phyloP scores from a whole-genome alignment of 2,113 vertebrate genomes.

The Saccopteryx bilineata region DNA sequence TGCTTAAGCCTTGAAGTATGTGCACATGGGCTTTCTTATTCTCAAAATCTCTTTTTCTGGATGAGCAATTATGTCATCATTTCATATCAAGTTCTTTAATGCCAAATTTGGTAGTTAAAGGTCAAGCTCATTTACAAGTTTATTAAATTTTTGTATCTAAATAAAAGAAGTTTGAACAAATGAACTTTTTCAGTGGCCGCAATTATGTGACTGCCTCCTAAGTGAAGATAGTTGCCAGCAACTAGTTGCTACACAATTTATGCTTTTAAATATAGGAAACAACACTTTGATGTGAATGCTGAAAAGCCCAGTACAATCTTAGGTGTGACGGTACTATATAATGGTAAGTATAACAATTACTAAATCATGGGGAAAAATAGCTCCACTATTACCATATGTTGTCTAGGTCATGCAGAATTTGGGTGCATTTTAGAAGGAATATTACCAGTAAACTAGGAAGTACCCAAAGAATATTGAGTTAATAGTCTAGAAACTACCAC shows the following conservation, averaged over 20 bases:
- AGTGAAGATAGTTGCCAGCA: constrained; percentile 59
- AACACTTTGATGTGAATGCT: neutral
- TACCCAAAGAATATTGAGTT: neutral
- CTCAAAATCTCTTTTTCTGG: constrained; percentile 23
- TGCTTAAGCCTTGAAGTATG: neutral
- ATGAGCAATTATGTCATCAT: neutral
- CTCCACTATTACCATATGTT: neutral
- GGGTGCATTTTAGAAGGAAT: neutral
- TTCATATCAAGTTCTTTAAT: constrained; percentile 30
- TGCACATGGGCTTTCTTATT: constrained; percentile 37
- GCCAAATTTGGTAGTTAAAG: constrained; percentile 30
- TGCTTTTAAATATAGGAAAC: constrained; percentile 35
- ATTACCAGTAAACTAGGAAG: neutral
- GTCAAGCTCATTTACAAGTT: constrained; percentile 52
- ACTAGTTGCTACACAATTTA: neutral
- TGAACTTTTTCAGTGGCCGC: neutral
- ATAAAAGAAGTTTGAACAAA: constrained; percentile 38
- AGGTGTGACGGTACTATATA: neutral
- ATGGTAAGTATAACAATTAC: neutral
- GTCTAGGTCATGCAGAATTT: neutral
- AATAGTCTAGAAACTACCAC: neutral
- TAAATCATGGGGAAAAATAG: neutral
- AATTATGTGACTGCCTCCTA: constrained; percentile 18
- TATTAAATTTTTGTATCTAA: constrained; percentile 42
- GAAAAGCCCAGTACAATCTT: neutral